Evolutionary conservation across 2,113 vertebrate genomes (phyloP).

Genomic region (Menidia beryllina): DNA sequence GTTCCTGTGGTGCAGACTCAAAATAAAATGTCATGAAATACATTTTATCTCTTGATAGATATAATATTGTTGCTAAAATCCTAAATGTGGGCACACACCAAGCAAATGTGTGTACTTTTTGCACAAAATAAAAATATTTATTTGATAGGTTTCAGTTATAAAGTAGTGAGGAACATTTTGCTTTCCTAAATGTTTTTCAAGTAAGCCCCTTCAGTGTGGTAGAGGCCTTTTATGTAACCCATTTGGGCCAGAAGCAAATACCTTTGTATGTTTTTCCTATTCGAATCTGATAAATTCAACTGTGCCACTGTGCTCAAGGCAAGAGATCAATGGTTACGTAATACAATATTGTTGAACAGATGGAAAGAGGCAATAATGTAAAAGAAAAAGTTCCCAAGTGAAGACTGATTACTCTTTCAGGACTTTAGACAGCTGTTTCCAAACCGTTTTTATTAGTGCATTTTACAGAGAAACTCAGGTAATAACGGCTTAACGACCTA

Average conservation of each 20-base stretch:
- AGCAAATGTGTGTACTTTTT: background rate
- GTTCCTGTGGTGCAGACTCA: too few relatives aligned
- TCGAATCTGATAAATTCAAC: background rate
- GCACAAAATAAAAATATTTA: background rate
- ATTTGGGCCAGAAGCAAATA: too few relatives aligned
- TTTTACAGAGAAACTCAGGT: background rate
- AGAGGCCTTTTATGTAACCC: background rate
- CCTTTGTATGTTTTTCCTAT: background rate
- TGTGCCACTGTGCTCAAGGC: too few relatives aligned
- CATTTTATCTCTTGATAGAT: background rate
- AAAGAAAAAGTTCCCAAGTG: background rate
- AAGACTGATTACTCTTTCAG: background rate
- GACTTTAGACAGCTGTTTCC: too few relatives aligned
- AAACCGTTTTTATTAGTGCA: too few relatives aligned
- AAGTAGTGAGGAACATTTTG: background rate
- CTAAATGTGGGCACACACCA: background rate
- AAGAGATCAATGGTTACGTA: background rate
- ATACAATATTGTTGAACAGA: background rate
- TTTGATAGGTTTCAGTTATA: background rate
- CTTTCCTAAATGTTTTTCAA: background rate
- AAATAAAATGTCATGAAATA: constrained; percentile 7
- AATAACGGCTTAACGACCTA: background rate
- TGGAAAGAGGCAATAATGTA: too few relatives aligned
- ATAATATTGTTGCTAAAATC: background rate
- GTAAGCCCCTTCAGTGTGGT: background rate